These are phyloP conservation scores for Girardinus metallicus DNA, from an alignment of 2,797 vertebrate species.

Conservation along the genomic window DNA sequence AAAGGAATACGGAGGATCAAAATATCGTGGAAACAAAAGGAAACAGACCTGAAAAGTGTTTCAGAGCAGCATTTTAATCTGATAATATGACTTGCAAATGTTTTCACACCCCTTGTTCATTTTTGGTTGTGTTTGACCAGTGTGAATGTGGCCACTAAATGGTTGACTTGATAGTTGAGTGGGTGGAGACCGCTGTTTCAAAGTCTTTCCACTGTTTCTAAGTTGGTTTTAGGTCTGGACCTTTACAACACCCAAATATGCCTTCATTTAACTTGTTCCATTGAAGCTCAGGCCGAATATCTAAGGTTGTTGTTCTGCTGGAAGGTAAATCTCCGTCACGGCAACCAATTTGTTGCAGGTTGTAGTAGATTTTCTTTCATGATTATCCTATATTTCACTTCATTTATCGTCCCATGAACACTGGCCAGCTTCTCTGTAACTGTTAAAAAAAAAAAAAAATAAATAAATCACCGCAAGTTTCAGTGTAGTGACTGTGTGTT, in stretches of 20 bases:
- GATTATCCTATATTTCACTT: not conserved
- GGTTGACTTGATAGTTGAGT: not conserved
- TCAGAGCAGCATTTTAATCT: not conserved
- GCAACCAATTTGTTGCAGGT: not conserved
- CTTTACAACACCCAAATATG: not conserved
- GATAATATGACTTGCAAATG: not conserved
- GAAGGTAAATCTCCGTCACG: not conserved
- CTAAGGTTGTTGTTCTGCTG: not conserved
- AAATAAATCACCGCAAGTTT: not conserved
- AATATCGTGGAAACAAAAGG: not conserved
- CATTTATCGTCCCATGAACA: not conserved
- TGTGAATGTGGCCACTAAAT: not conserved
- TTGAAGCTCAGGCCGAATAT: not conserved
- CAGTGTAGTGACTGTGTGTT: not conserved
- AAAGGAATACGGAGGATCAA: conserved; percentile 9
- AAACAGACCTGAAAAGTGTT: conserved; percentile 4
- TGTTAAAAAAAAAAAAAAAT: not conserved
- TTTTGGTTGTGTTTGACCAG: not conserved
- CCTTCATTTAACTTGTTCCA: not conserved
- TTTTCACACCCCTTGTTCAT: not conserved
- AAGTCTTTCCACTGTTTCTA: not conserved
- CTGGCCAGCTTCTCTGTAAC: not conserved
- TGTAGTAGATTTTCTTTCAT: not conserved
- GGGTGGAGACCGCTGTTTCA: not conserved
- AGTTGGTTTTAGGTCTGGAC: not conserved